Evolutionary conservation across 2,113 vertebrate species (phyloP), one percentile per base, ranked within the genome.

Genomic region (Catharus bicknelli): DNA sequence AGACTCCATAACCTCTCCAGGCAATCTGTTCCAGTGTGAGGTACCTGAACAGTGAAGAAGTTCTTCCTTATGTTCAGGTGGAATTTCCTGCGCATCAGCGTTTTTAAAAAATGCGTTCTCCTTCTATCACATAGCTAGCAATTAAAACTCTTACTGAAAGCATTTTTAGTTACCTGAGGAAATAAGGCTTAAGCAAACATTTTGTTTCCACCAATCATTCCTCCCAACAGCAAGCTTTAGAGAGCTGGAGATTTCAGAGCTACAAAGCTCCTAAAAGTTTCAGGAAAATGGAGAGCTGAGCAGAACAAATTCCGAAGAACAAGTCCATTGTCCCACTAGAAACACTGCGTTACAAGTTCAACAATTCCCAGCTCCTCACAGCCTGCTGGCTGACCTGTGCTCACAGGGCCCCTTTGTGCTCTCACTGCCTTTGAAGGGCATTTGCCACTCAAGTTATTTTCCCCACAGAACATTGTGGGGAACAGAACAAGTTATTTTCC

Each of bases 261-360:
- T 13, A 51, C 9, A 53, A 64, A 79, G 47, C 27, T 76, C 20
- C 27, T 63, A 16, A 7, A 76, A 50, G 19, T n/a, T 43, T 40
- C 27, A 29, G 20, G 13, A 79, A 57, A 76, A 79, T 3, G 2
- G 11, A 83, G 21, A 19, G 15, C 40, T 43, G 22, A 68, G 45
- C 18, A 59, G 36, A 73, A 40, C 17, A 79, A 69, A 11, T 34
- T 87, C 45, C 40, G 58, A 75, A 40, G 34, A 67, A 32, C 10
- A 79, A 84, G 21, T 10, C 30, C 25, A 40, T 16, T 36, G 45
- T 36, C 18, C 55, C 30, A 27, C 36, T 22, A 20, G 47, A 86
- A 90, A 61, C 19, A 55, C 12, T 11, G 15, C 1, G 1, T 16
- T 62, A 13, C 9, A 66, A 69, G 22, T 62, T 19, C 0, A 0